Base-by-base conservation (phyloP, 2,888 invertebrate species). In the Sussaba pulchella region DNA sequence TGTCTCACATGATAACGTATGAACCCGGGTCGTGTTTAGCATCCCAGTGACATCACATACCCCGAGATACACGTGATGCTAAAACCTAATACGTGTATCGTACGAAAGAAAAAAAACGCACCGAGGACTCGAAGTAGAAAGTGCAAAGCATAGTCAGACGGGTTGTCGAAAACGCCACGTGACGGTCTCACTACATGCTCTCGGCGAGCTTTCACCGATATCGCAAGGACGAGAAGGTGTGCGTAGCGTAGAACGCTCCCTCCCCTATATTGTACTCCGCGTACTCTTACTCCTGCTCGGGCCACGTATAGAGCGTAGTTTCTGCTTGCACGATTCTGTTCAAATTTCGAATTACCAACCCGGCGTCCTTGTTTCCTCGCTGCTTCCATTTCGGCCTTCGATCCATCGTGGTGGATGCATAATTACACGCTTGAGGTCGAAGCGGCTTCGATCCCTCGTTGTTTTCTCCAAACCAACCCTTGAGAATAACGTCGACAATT, bases 261-360 rank as follows among this genome's bases (percentile, higher is more conserved):
- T 41, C n/a, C n/a, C 9, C 17, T 36, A 9, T 6, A 47, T 17
- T 31, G 12, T 50, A 8, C 57, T 10, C 54, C 26, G 12, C 5
- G n/a, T 10, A 4, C 50, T 50, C 21, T 36, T 41, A 14, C 24
- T 19, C 14, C 24, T n/a, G 21, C 39, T 17, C 54, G 24, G 54
- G 52, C 36, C 52, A 67, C 19, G 14, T 66, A 57, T 57, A 50
- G 39, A 59, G 39, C 19, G 67, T 31, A 57, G 67, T 61, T 75
- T 67, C 47, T 26, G 50, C 50, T 67, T n/a, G 73, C 45, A 57
- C 36, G 67, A 39, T 67, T 75, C 59, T 26, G 59, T 50, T 81
- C 76, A 77, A 81, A 81, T 77, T 77, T 69, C 76, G 63, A 72
- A 80, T 80, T 71, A n/a, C n/a, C n/a, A n/a, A 80, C 66, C 66